Conservation (phyloP, 2,113 vertebrate genomes). For the Pelusios castaneus region DNA sequence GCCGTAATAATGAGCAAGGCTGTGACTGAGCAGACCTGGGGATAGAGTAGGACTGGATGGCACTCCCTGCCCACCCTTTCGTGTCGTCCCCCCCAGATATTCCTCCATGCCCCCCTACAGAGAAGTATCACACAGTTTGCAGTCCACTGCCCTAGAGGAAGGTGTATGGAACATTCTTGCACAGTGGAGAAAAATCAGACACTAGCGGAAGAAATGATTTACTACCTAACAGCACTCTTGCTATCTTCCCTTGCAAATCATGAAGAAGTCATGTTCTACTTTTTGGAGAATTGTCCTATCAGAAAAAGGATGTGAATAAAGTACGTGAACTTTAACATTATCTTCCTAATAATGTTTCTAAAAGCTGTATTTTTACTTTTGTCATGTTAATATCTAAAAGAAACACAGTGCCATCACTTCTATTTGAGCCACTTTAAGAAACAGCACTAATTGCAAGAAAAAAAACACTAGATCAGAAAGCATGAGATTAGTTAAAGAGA, state of each 20-base stretch:
- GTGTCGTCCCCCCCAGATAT: too few relatives aligned
- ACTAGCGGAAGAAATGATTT: slow-evolving; percentile 2
- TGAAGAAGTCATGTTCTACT: not conserved
- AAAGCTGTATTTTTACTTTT: not conserved
- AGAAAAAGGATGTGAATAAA: slow-evolving; percentile 6
- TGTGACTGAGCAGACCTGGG: too few relatives aligned
- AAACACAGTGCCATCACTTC: slow-evolving; percentile 21
- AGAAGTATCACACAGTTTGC: too few relatives aligned
- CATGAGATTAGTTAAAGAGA: slow-evolving; percentile 60
- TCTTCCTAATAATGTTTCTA: not conserved
- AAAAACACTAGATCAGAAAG: slow-evolving; percentile 58
- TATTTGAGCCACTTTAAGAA: slow-evolving; percentile 28
- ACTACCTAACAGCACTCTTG: not conserved
- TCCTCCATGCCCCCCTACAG: too few relatives aligned
- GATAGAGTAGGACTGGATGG: too few relatives aligned
- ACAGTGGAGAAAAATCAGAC: not conserved
- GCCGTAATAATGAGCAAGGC: too few relatives aligned
- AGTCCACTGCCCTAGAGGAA: not conserved
- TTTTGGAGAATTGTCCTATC: slow-evolving; percentile 6
- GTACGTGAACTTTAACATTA: not conserved
- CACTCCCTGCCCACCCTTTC: too few relatives aligned
- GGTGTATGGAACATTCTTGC: not conserved
- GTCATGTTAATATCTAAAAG: slow-evolving; percentile 51
- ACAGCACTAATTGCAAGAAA: slow-evolving; percentile 59
- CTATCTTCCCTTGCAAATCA: slow-evolving; percentile 12